These are phyloP conservation scores for Plagodis dolabraria DNA, from an alignment of 2,888 invertebrate species.

Conservation along the genomic window DNA sequence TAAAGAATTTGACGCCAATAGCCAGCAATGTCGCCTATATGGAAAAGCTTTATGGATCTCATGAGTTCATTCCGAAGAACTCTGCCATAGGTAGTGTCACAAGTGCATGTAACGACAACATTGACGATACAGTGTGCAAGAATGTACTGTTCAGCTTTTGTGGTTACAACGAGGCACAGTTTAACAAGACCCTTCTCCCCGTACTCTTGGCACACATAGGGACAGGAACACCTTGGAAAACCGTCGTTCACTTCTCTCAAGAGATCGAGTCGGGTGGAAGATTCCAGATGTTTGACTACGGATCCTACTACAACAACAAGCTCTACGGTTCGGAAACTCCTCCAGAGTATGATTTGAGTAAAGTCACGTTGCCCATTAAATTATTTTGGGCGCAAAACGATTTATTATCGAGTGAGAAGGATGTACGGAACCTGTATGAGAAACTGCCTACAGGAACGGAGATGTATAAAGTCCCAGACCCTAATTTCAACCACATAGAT, in stretches of 20 bases:
- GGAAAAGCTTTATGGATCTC: slow-evolving; percentile 86
- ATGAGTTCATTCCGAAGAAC: slow-evolving; percentile 89
- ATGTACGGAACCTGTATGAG: slow-evolving; percentile 79
- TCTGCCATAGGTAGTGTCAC: slow-evolving; percentile 84
- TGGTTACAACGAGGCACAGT: slow-evolving; percentile 88
- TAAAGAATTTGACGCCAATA: slow-evolving; percentile 87
- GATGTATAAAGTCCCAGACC: slow-evolving; percentile 82
- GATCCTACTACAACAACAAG: slow-evolving; percentile 79
- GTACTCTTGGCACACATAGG: slow-evolving; percentile 88
- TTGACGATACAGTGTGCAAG: slow-evolving; percentile 86
- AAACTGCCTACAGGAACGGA: slow-evolving; percentile 77
- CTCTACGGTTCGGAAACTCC: slow-evolving; percentile 84
- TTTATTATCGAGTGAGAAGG: slow-evolving; percentile 87
- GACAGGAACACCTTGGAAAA: slow-evolving; percentile 90
- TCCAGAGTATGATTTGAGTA: slow-evolving; percentile 86
- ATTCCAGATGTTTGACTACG: slow-evolving; percentile 90
- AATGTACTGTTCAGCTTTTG: slow-evolving; percentile 89
- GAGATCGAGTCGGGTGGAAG: slow-evolving; percentile 79
- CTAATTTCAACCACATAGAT: slow-evolving; percentile 89
- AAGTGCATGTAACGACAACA: slow-evolving; percentile 81
- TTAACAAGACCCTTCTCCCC: slow-evolving; percentile 89
- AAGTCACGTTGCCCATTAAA: slow-evolving; percentile 86
- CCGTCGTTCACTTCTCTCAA: slow-evolving; percentile 88
- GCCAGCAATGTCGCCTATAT: slow-evolving; percentile 85
- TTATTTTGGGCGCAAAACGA: slow-evolving; percentile 89